Conservation (phyloP, 2,888 invertebrate genomes). For the Erannis defoliaria region DNA sequence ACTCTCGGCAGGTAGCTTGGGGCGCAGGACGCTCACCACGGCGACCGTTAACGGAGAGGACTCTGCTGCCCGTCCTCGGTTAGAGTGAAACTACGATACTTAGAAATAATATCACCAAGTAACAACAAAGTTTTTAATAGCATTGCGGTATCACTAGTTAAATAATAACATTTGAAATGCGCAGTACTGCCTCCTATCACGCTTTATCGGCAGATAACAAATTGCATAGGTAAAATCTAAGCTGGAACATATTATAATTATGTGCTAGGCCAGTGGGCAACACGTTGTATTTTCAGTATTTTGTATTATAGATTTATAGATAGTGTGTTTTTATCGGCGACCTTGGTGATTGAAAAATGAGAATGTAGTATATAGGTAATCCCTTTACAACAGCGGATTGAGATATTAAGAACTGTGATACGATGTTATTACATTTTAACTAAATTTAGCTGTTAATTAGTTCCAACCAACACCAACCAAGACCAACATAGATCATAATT, state of each 20-base stretch:
- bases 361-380: not conserved
- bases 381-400: not conserved
- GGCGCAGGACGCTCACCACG: too few species aligned
- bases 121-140: not conserved
- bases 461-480: too few species aligned
- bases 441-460: not conserved
- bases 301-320: not conserved
- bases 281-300: not conserved
- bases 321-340: constrained; percentile 4
- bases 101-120: not conserved
- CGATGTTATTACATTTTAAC: not conserved
- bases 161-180: not conserved
- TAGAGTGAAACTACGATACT: too few species aligned
- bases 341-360: constrained; percentile 2
- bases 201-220: not conserved
- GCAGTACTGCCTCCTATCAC: not conserved
- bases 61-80: too few species aligned
- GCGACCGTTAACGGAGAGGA: too few species aligned
- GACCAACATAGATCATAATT: too few species aligned
- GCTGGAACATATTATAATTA: not conserved
- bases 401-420: not conserved
- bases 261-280: not conserved
- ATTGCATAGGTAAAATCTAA: constrained; percentile 3
- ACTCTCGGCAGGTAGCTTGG: too few species aligned
- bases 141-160: not conserved